Base-by-base conservation (phyloP, 2,888 invertebrate species). In the Drosophila pegasa region DNA sequence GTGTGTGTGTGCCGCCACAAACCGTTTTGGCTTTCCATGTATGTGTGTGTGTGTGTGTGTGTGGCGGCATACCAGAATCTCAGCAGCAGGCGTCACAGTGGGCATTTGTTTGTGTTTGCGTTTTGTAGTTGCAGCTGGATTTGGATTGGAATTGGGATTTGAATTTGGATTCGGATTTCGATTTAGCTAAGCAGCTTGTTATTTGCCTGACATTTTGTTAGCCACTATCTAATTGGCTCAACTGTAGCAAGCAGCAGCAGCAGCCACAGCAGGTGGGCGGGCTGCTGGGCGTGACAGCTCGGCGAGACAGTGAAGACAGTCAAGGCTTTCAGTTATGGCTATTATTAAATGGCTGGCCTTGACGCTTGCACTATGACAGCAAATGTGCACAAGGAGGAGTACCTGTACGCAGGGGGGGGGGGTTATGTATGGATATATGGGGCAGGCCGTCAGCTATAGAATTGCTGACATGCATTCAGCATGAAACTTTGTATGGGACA, bases 381-480 rank as follows among this genome's bases (percentile, higher is more conserved):
- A 3, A 51, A 6, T 33, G 20, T 2, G 35, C 5, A 2, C 2
- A 4, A 18, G 25, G 12, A 9, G 31, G 20, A 1, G 18, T 14
- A 52, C 27, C 20, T 20, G 48, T 29, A 14, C n/a, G 31, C 10
- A 3, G 14, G n/a, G 10, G 8, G 12, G 8, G n/a, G 45, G 29
- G 9, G 25, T 10, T 0, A 12, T 6, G n/a, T 41, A 48, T 40
- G 57, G 25, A 6, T 0, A 12, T 6, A 14, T 41, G 47, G 37
- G 57, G 58, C 54, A 51, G 38, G 3, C 33, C 33, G 48, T 48
- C 59, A 75, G 54, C 63, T 59, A 48, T 62, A 74, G 43, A 76
- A 71, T 48, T 54, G 47, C 76, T 71, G 73, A 73, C 69, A 81
- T 81, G 87, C 73, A 83, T 87, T 87, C 75, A 84, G 65, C 76